phyloP scores from a whole-genome alignment of 2,888 invertebrate genomes.

The Athalia rosae region DNA sequence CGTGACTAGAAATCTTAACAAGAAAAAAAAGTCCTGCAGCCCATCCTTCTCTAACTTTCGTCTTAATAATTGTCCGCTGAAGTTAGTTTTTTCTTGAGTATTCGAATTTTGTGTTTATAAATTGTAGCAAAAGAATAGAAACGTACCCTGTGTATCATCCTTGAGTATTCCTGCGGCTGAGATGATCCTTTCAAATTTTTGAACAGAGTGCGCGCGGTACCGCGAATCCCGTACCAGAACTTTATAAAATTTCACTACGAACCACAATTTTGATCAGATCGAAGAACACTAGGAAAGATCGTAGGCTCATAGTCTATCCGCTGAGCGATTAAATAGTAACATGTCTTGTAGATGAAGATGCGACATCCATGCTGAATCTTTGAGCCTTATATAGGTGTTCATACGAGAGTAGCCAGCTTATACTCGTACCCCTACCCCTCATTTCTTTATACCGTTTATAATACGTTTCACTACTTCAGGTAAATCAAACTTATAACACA shows the following conservation, averaged over 20 bases:
- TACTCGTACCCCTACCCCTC: constrained; percentile 5
- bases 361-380: constrained; percentile 20
- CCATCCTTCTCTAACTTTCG: too few species aligned
- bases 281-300: background rate
- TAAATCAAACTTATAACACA: background rate
- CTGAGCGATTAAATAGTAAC: background rate
- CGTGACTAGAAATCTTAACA: too few species aligned
- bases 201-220: too few species aligned
- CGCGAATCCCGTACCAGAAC: background rate
- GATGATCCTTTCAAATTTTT: background rate
- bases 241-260: background rate
- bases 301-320: constrained; percentile 1
- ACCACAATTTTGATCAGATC: background rate
- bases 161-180: constrained; percentile 7
- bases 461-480: background rate
- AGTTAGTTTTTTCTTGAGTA: background rate
- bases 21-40: too few species aligned
- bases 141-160: constrained; percentile 14
- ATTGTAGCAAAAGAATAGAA: background rate
- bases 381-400: constrained; percentile 32
- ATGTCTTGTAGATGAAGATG: background rate
- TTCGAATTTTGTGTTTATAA: background rate
- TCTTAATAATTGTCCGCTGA: too few species aligned
- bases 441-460: background rate
- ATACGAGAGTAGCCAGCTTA: background rate